These are phyloP conservation scores for Orientallactaga sibirica DNA, from an alignment of 2,797 vertebrate genomes.

Conservation along the genomic window DNA sequence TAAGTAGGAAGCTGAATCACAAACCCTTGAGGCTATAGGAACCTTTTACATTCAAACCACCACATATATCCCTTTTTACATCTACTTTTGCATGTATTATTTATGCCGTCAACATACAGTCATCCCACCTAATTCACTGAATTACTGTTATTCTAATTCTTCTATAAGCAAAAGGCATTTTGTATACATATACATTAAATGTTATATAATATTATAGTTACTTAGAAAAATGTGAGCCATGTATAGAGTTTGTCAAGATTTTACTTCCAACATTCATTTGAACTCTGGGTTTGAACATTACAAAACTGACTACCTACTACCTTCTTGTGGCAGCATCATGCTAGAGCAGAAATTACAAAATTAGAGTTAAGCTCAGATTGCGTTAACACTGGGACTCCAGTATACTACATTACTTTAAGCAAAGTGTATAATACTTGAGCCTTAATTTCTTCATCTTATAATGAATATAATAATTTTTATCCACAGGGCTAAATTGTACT, in stretches of 20 bases:
- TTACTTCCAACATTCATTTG: not conserved
- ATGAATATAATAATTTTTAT: not conserved
- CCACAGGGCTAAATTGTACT: not conserved
- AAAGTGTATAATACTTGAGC: not conserved
- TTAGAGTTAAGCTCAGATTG: not conserved
- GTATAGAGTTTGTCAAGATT: not conserved
- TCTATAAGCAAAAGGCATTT: not conserved
- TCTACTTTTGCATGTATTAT: not conserved
- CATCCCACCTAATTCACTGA: not conserved
- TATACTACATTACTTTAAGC: not conserved
- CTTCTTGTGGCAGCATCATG: not conserved
- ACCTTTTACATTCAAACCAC: too few species aligned
- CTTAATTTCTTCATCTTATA: constrained; percentile 18
- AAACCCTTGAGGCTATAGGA: too few species aligned
- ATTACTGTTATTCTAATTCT: constrained; percentile 33
- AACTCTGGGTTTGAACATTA: not conserved
- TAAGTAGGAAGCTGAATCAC: too few species aligned
- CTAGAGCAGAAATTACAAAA: not conserved
- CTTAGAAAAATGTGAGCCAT: not conserved
- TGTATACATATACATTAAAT: not conserved
- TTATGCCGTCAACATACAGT: not conserved
- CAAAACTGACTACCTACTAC: not conserved
- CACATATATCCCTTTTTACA: not conserved
- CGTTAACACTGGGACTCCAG: not conserved
- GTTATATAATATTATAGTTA: not conserved